phyloP scores from a whole-genome alignment of 2,888 invertebrate species.

The Chalcis sispes region DNA sequence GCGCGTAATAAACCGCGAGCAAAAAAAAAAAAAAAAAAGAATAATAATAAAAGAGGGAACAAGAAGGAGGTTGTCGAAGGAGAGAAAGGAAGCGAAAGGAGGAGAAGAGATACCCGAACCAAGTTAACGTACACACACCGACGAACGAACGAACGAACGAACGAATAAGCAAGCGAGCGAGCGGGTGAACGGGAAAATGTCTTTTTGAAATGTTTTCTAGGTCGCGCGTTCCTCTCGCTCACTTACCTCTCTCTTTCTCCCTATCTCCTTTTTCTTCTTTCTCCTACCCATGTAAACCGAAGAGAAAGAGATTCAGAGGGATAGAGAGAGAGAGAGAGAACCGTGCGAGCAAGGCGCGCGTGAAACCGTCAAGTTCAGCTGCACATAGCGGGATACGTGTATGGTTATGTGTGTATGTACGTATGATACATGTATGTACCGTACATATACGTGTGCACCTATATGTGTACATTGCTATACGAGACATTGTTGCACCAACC shows the following conservation, averaged over 20 bases:
- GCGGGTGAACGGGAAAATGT: slow-evolving; percentile 75
- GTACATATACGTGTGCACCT: too few species aligned
- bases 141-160: too few species aligned
- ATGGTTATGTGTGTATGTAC: neutral
- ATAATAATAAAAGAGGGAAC: neutral
- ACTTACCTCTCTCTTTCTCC: slow-evolving; percentile 7
- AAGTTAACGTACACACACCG: too few species aligned
- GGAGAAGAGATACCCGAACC: too few species aligned
- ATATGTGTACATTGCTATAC: too few species aligned
- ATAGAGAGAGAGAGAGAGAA: neutral
- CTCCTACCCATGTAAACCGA: neutral
- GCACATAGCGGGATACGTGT: slow-evolving; percentile 44
- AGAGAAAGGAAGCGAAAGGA: slow-evolving; percentile 1
- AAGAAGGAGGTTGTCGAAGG: neutral
- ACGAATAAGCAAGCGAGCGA: slow-evolving; percentile 31
- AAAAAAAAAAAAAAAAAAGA: neutral
- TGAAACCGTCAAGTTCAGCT: slow-evolving; percentile 59
- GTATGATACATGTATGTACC: too few species aligned
- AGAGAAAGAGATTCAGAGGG: too few species aligned
- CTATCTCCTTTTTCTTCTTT: slow-evolving; percentile 26
- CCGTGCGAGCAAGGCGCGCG: slow-evolving; percentile 32
- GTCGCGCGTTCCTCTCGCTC: slow-evolving; percentile 64
- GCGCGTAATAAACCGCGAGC: neutral
- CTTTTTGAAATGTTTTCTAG: slow-evolving; percentile 73
- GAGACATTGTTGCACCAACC: too few species aligned